Evolutionary conservation across 2,113 vertebrate species (phyloP), one percentile per base, ranked within the genome.

Genomic region (Gadus chalcogrammus): DNA sequence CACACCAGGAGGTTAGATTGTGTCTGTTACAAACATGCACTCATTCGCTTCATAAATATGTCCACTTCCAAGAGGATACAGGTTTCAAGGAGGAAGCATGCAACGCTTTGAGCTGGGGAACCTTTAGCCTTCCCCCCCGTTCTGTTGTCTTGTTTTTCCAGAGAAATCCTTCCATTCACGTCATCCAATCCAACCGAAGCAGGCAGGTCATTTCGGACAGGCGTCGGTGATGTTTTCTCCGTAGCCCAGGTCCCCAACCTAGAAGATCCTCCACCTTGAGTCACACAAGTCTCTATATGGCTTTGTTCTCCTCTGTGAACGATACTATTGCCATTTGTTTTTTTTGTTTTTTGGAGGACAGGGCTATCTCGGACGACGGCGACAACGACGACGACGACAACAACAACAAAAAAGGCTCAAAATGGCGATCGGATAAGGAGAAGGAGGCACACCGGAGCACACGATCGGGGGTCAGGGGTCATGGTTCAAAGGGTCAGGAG

Each of bases 271-370:
- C 61, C 24, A 78, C 78, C 85, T 82, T 59, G 63, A 85, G 86
- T 83, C 84, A 87, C 76, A 82, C 78, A 91, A 93, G 94, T 94
- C 93, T 92, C 92, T 90, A 94, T 99, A 98, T 99, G 97, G 97
- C 97, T 99, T 97, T 95, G 94, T 93, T 94, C 94, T 95, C 96
- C 96, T 93, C 93, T 92, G 92, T 92, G 90, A 93, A 93, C 91
- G 92, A 93, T 90, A 90, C 93, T 94, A 94, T 93, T 93, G 92
- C 92, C 91, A 85, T 90, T 89, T 90, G 85, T 88, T 88, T 86
- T 86, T 84, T 87, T 85, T 8, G 1, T n/a, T 16, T 58, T n/a
- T 17, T 4, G 55, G n/a, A 58, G 15, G 79, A 84, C 90, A 82
- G 76, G 82, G 81, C 79, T 74, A 71, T 74, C 89, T 86, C 88